These are phyloP conservation scores for Pitangus sulphuratus DNA, from an alignment of 2,797 vertebrate genomes.

Conservation along the genomic window DNA sequence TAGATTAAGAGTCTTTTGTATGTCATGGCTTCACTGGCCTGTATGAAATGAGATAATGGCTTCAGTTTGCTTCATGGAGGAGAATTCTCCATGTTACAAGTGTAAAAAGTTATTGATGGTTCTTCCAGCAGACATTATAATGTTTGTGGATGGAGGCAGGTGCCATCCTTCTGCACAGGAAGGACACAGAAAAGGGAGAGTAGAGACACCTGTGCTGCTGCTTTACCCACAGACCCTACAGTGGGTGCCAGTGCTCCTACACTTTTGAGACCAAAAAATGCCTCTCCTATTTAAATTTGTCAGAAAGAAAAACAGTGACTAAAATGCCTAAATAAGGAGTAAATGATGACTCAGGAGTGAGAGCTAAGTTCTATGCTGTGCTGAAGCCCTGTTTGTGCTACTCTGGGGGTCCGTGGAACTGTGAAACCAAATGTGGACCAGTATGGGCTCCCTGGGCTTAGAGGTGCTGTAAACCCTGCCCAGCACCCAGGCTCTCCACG, in stretches of 20 bases:
- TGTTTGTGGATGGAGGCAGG: neutral
- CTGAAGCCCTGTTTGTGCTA: neutral
- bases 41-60: neutral
- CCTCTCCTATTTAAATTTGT: neutral
- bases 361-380: neutral
- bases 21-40: neutral
- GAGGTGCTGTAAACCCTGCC: too few relatives aligned
- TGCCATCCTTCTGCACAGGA: neutral
- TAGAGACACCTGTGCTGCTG: neutral
- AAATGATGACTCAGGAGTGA: neutral
- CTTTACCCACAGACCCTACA: too few relatives aligned
- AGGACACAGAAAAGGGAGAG: neutral
- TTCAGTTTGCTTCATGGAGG: neutral
- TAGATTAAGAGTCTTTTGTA: neutral
- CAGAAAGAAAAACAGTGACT: neutral
- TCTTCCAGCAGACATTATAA: neutral
- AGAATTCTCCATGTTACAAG: neutral
- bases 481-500: accelerated
- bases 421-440: neutral
- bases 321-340: neutral
- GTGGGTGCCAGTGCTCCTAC: neutral
- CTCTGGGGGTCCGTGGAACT: neutral
- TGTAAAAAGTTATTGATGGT: neutral
- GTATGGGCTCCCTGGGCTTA: neutral
- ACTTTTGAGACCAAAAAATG: neutral